These are phyloP conservation scores for Drosophila micromelanica DNA, from an alignment of 1,140 invertebrate genomes.

Conservation along the genomic window DNA sequence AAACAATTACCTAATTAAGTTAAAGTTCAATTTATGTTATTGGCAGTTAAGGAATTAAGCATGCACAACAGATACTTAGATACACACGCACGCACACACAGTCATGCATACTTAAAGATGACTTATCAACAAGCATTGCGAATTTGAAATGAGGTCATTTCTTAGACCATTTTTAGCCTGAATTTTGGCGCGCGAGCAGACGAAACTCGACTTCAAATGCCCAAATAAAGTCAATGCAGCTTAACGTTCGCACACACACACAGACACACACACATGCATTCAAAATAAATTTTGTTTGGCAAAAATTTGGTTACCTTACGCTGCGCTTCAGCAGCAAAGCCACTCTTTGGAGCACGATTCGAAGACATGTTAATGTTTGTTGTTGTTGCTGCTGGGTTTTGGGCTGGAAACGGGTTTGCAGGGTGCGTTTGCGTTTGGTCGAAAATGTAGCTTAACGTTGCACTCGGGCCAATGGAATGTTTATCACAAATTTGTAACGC, in stretches of 20 bases:
- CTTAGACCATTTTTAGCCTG: constrained; percentile 71
- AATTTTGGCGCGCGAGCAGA: constrained; percentile 52
- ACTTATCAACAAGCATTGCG: constrained; percentile 33
- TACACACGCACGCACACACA: constrained; percentile 18
- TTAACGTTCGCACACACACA: constrained; percentile 28
- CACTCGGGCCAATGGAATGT: constrained; percentile 59
- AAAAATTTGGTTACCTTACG: constrained; percentile 90
- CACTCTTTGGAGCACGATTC: constrained; percentile 95
- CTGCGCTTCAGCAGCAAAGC: constrained; percentile 97
- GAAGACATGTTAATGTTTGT: constrained; percentile 88
- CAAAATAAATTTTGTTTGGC: constrained; percentile 48
- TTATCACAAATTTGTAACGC: constrained; percentile 54
- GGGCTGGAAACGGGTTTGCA: constrained; percentile 74
- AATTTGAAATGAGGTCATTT: constrained; percentile 72
- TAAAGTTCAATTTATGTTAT: constrained; percentile 22
- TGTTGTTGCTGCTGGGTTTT: constrained; percentile 44
- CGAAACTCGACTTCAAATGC: constrained; percentile 45
- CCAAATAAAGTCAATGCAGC: constrained; percentile 77
- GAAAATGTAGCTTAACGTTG: constrained; percentile 57
- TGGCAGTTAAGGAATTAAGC: constrained; percentile 43
- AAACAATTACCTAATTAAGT: constrained; percentile 40
- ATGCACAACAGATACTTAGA: constrained; percentile 46
- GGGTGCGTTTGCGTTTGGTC: constrained; percentile 55
- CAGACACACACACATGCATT: constrained; percentile 2
- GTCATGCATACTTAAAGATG: constrained; percentile 22